Evolutionary conservation across 2,113 vertebrate species (phyloP).

Genomic region (Himantopus leucocephalus): DNA sequence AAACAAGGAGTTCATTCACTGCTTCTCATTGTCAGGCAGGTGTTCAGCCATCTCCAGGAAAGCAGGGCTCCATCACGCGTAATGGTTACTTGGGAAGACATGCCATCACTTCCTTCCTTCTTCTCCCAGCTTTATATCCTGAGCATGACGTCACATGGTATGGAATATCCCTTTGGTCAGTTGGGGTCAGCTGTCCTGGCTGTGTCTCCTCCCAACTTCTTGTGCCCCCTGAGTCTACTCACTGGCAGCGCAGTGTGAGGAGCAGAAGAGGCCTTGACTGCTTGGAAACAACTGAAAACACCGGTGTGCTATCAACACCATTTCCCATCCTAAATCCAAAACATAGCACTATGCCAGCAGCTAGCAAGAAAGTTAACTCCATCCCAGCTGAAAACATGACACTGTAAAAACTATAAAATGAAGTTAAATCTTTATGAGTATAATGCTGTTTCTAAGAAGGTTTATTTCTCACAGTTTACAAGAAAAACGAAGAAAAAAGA

Average conservation of each 20-base stretch:
- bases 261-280: neutral
- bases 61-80: neutral
- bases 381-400: neutral
- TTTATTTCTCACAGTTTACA: neutral
- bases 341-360: neutral
- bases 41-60: neutral
- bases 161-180: neutral
- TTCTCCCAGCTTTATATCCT: neutral
- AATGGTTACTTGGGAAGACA: neutral
- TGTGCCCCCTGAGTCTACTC: neutral
- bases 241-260: neutral
- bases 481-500: neutral
- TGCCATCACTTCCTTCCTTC: neutral
- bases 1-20: neutral
- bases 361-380: neutral
- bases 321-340: neutral
- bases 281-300: neutral
- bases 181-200: neutral
- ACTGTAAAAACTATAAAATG: neutral
- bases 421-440: neutral
- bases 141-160: neutral
- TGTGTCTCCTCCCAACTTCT: neutral
- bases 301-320: neutral
- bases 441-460: neutral
- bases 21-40: neutral